phyloP scores from a whole-genome alignment of 1,140 invertebrate species.

The Lordiphosa clarofinis region DNA sequence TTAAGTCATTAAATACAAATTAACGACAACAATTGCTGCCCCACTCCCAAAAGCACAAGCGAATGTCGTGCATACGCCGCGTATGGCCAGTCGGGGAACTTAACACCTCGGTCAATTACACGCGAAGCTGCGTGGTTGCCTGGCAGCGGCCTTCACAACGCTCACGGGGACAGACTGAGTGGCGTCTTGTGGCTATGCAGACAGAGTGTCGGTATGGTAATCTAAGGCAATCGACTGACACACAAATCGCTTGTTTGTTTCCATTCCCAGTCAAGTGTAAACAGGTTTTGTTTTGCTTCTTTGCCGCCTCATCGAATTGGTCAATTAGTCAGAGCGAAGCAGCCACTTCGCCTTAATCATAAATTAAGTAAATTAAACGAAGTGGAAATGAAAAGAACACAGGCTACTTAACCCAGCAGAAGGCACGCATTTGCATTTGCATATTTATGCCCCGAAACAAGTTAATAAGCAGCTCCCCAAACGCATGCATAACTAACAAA shows the following conservation, averaged over 20 bases:
- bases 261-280: constrained; percentile 53
- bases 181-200: constrained; percentile 44
- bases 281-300: constrained; percentile 43
- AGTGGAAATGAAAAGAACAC: constrained; percentile 42
- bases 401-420: constrained; percentile 34
- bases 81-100: constrained; percentile 18
- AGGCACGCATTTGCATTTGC: constrained; percentile 50
- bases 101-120: constrained; percentile 10
- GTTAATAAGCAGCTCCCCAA: constrained; percentile 63
- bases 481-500: constrained; percentile 63
- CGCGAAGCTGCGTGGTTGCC: constrained; percentile 1
- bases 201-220: constrained; percentile 63
- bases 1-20: constrained; percentile 73
- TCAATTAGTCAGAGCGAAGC: constrained; percentile 65
- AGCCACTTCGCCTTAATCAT: constrained; percentile 54
- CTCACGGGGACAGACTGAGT: constrained; percentile 60
- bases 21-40: constrained; percentile 42
- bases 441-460: constrained; percentile 67
- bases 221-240: constrained; percentile 66
- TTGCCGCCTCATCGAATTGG: constrained; percentile 34
- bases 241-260: constrained; percentile 65
- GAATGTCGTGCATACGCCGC: constrained; percentile 54
- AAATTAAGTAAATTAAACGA: constrained; percentile 51
- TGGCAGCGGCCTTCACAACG: constrained; percentile 47
- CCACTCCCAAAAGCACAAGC: constrained; percentile 10